A percentile compares a stretch with the other conserved stretches of the same genome.
Evolutionary conservation across 2,113 vertebrate species (phyloP).

Genomic region (Neolamprologus ventralis): DNA sequence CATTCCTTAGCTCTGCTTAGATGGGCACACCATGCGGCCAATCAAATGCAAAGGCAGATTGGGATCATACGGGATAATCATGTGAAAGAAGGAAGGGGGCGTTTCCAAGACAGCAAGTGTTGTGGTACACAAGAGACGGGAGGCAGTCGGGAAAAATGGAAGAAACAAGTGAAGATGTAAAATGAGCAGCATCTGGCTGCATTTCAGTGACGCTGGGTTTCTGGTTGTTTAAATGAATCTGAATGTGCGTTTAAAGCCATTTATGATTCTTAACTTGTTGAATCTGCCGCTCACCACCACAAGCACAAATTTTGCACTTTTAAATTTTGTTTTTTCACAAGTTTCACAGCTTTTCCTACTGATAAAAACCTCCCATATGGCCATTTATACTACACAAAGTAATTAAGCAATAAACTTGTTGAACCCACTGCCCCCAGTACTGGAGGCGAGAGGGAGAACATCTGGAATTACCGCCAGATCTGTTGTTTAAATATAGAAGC

Average conservation of each 20-base stretch:
- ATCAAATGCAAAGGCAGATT: background rate
- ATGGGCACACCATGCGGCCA: background rate
- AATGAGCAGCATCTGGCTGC: background rate
- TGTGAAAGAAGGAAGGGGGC: background rate
- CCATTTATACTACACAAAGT: background rate
- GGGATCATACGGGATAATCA: background rate
- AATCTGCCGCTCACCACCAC: background rate
- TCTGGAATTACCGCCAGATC: background rate
- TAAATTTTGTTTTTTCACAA: background rate
- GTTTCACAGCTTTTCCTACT: background rate
- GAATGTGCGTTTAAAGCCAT: background rate
- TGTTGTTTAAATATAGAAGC: background rate
- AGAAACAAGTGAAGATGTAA: background rate
- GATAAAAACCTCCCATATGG: background rate
- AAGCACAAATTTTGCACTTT: background rate
- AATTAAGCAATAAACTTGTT: background rate
- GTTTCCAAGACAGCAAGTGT: background rate
- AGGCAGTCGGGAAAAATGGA: background rate
- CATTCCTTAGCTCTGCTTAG: background rate
- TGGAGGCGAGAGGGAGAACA: background rate
- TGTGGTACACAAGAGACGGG: background rate
- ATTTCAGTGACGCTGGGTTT: background rate
- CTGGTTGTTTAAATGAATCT: background rate
- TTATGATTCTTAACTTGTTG: background rate
- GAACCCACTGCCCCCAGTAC: background rate